A percentile compares a stretch with the other conserved stretches of the same genome.
Conservation (phyloP, 2,888 invertebrate genomes). For the Athetis lepigone region DNA sequence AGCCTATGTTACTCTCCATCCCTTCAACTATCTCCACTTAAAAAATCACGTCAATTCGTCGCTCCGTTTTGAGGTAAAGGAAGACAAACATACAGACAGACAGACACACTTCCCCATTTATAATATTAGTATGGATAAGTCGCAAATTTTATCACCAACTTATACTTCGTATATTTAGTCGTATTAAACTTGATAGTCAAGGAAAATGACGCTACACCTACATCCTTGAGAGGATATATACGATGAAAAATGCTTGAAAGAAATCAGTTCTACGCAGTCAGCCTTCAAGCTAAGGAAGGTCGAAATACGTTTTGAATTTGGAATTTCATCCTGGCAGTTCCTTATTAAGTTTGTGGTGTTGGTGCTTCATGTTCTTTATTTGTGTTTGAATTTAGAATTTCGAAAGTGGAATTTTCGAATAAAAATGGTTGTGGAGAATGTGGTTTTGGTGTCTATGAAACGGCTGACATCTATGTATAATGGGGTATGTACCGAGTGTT, state of each 20-base stretch:
- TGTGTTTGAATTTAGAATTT: conserved; percentile 39
- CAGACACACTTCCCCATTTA: no score
- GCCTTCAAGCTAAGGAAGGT: conserved; percentile 58
- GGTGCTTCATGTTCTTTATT: conserved; percentile 2
- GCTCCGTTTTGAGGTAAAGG: no score
- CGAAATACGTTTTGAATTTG: conserved; percentile 38
- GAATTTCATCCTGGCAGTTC: conserved; percentile 24
- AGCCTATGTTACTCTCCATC: no score
- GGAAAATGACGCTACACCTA: conserved; percentile 52
- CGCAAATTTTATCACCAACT: conserved; percentile 15
- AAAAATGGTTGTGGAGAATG: conserved; percentile 56
- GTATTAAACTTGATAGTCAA: conserved; percentile 37
- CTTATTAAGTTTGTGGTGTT: conserved; percentile 9
- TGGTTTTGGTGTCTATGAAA: conserved; percentile 59
- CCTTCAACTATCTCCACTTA: no score
- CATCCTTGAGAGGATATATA: conserved; percentile 56
- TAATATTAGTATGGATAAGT: conserved; percentile 6
- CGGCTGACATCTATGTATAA: conserved; percentile 38
- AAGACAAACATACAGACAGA: no score
- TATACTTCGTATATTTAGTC: no score
- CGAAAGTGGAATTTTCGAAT: not conserved
- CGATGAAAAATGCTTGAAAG: conserved; percentile 40
- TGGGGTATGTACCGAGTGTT: conserved; percentile 43
- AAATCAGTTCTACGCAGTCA: conserved; percentile 54
- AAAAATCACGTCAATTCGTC: no score